Evolutionary conservation across 2,888 invertebrate genomes (phyloP).

Genomic region (Philereme vetulata): DNA sequence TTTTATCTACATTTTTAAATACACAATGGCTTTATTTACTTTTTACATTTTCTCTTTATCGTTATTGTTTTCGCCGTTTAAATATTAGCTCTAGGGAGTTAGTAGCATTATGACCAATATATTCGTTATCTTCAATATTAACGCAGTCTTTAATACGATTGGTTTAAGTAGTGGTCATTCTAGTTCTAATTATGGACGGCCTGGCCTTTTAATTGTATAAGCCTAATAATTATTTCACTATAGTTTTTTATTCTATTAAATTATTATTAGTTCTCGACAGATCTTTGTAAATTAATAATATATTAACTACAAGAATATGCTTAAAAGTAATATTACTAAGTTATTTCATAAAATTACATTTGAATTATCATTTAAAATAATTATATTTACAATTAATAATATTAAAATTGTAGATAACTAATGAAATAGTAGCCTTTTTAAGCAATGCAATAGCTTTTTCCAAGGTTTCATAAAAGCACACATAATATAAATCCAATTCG

Average conservation of each 20-base stretch:
- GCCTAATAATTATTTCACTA: too few species aligned
- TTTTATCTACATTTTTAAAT: constrained; percentile 45
- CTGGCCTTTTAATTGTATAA: constrained; percentile 61
- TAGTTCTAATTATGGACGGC: constrained; percentile 70
- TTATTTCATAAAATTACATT: constrained; percentile 13
- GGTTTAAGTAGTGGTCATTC: constrained; percentile 48
- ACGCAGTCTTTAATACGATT: constrained; percentile 72
- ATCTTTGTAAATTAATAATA: constrained; percentile 23
- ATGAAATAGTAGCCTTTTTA: constrained; percentile 14
- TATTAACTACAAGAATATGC: constrained; percentile 1
- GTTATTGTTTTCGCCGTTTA: constrained; percentile 9
- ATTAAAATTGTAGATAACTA: constrained; percentile 12
- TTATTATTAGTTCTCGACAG: constrained; percentile 16
- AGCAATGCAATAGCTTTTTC: constrained; percentile 1
- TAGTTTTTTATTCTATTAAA: constrained; percentile 21
- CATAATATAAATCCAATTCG: constrained; percentile 18
- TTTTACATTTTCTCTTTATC: constrained; percentile 2
- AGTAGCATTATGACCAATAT: constrained; percentile 30
- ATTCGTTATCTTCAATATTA: constrained; percentile 48
- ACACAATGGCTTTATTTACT: constrained; percentile 36
- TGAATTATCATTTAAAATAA: constrained; percentile 19
- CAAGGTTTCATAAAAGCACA: background rate
- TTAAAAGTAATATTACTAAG: constrained; percentile 11
- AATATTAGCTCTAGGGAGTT: background rate
- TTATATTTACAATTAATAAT: constrained; percentile 20